Evolutionary conservation across 1,140 invertebrate genomes (phyloP), one percentile per base, ranked within the genome.

Genomic region (Drosophila saltans): DNA sequence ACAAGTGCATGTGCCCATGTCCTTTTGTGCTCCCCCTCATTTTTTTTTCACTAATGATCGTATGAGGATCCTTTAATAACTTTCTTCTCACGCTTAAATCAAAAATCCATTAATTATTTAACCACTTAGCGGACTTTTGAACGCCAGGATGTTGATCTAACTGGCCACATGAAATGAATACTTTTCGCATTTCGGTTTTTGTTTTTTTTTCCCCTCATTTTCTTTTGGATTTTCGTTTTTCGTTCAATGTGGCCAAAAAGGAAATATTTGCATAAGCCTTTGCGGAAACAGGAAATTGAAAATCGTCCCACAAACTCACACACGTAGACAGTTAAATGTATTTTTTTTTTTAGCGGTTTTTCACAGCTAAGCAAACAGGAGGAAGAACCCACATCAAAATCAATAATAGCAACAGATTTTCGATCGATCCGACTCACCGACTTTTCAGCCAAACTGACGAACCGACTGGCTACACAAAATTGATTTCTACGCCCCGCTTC

Each of bases 91-190:
- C 75, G 82, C 72, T 80, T 43, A 65, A 62, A 78, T 83, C 69
- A 86, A 78, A 83, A 72, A 63, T 55, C 78, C 69, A 83, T 86
- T 74, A 83, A 86, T 83, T 40, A 55, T 43, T 55, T 26, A 52
- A 52, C 45, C 45, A 41, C 40, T 30, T 48, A 33, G 66, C 45
- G 60, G 40, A 48, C 3, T 45, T 60, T 48, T 41, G 48, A 41
- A 33, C 6, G 16, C 28, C 72, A 70, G 72, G 66, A 78, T 75
- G 62, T 62, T 69, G n/a, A 30, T 26, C 30, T 52, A 39, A 21
- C 41, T 65, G 33, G 43, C 21, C 9, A 24, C 10, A 52, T 3
- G 24, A 24, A 24, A 26, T 26, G 33, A 36, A 52, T 24, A 52
- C 8, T 26, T 52, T 52, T 52, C 26, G 21, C 45, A 52, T 52